Base-by-base conservation (phyloP, 1,140 invertebrate genomes). In the Bombus difficillimus region DNA sequence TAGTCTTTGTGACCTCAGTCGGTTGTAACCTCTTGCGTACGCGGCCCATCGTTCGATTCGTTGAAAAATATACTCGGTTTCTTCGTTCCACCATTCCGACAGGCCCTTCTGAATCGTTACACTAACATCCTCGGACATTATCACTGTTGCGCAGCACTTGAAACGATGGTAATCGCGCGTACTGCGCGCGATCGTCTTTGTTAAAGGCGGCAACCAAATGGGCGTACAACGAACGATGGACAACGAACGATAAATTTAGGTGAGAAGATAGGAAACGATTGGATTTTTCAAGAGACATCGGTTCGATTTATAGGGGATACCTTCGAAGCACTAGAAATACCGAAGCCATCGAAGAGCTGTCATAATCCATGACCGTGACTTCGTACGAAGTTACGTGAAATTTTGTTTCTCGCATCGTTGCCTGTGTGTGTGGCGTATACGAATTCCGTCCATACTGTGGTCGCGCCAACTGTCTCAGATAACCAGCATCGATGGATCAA, bases 11-110 rank as follows among this genome's bases (percentile, higher is more conserved):
- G 94, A 92, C 32, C 89, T 87, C 28, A 95, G 81, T 71, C 94
- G 92, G 82, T 95, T 95, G 82, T 95, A 95, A 32, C 95, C 94
- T 15, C 92, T 87, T 0, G 92, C 92, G 39, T 92, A 93, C 2
- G 92, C 91, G 0, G 92, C 91, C 95, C 94, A 95, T 71, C 92
- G 87, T 69, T 95, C 94, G 59, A 95, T 91, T n/a, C 93, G 91
- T 74, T 95, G 95, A 10, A 95, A 89, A 1, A 95, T 68, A 66
- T 94, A 93, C 43, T 94, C 94, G 0, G 93, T 93, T 83, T 95
- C 94, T 64, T 94, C 92, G 76, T 47, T 93, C 94, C 94, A 95
- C 95, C 95, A 95, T 59, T 93, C 93, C 1, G 91, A 92, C 25
- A 95, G 85, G 12, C 90, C 89, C 76, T 89, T 92, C 28, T 93